Base-by-base conservation (phyloP, 2,888 invertebrate genomes). In the Scaptomyza polygonia region DNA sequence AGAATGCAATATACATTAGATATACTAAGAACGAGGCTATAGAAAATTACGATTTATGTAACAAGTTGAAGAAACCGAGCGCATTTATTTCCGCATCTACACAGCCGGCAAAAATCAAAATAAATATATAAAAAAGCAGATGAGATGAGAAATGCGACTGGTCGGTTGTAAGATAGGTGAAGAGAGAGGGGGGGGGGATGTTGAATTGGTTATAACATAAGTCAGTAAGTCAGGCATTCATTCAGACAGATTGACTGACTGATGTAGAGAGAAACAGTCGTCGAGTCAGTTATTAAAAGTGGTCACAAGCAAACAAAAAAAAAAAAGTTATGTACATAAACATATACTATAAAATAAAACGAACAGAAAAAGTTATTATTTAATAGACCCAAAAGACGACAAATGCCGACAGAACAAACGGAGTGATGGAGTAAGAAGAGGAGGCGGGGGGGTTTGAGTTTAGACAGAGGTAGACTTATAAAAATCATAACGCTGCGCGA, bases 21-120 rank as follows among this genome's bases (percentile, higher is more conserved):
- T 73, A 76, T 76, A 79, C 66, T 73, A 72, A 78, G 85, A 83
- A 81, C 79, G 72, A 83, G 86, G 72, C 87, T 77, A 77, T 86
- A 84, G 87, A 83, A 79, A 87, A 83, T 83, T 86, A 77, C 85
- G 82, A 83, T 86, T 83, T 85, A 82, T 83, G 82, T 87, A 83
- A 85, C 83, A 87, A 86, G 87, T 85, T 64, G 65, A 85, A 79
- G 87, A 83, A 86, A 82, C 82, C 65, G 68, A 79, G 85, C 79
- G 77, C 85, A 67, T 79, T 83, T 85, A 82, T 83, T 83, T 83
- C 83, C 83, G 83, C 83, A 85, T 83, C 82, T 77, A 51, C 66
- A 48, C 74, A 77, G 69, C 65, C 49, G 63, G 63, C 55, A 70
- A 78, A 49, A 67, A 52, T 53, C 39, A 27, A 54, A 42, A 42